Conservation (phyloP, 2,113 vertebrate genomes). For the Accipiter cooperii region DNA sequence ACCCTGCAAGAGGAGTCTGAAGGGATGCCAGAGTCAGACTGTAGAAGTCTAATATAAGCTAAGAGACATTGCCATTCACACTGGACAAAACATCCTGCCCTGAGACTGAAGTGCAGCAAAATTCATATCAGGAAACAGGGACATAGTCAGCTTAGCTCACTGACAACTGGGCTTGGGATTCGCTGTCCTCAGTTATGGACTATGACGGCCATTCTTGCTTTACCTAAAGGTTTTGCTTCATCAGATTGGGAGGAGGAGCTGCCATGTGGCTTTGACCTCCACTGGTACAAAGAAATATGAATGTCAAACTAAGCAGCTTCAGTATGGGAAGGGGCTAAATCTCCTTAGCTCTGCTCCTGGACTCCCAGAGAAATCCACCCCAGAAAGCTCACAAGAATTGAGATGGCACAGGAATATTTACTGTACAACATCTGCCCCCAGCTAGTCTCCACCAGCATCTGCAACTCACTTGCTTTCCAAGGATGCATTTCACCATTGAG, state of each 20-base stretch:
- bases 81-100: not conserved
- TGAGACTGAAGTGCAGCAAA: not conserved
- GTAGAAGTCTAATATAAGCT: not conserved
- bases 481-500: not conserved
- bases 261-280: fast-evolving
- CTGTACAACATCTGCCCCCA: not conserved
- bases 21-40: not conserved
- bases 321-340: not conserved
- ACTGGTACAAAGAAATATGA: not conserved
- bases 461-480: not conserved
- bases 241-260: not conserved
- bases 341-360: not conserved
- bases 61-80: not conserved
- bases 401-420: not conserved
- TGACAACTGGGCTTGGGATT: not conserved
- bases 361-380: not conserved
- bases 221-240: not conserved
- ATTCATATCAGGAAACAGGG: not conserved
- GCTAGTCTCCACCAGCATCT: not conserved
- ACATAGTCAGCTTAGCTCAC: not conserved
- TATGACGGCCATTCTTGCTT: not conserved
- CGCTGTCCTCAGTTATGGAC: not conserved
- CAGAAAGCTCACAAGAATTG: not conserved
- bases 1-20: not conserved
- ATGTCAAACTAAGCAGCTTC: not conserved